A percentile compares a stretch with the other conserved stretches of the same genome.
phyloP scores from a whole-genome alignment of 2,113 vertebrate genomes.

The Rhipidura dahli region DNA sequence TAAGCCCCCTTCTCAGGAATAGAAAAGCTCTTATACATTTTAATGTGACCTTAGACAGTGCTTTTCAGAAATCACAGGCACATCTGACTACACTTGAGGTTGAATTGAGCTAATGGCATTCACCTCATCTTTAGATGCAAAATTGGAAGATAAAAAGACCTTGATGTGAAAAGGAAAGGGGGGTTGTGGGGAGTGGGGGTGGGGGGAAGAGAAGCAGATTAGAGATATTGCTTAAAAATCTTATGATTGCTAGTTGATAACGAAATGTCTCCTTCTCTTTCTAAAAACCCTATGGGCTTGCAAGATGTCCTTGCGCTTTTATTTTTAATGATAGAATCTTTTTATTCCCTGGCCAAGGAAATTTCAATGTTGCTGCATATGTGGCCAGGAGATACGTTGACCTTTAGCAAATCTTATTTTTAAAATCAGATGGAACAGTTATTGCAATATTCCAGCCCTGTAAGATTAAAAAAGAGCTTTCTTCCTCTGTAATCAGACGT shows the following conservation, averaged over 20 bases:
- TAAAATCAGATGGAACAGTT: slow-evolving; percentile 83
- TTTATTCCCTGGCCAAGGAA: slow-evolving; percentile 86
- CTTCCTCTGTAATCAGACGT: slow-evolving; percentile 75
- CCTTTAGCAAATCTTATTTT: slow-evolving; percentile 88
- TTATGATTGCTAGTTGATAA: slow-evolving; percentile 82
- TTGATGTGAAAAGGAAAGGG: slow-evolving; percentile 79
- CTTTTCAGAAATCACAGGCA: slow-evolving; percentile 82
- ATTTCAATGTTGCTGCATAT: slow-evolving; percentile 85
- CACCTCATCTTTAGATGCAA: slow-evolving; percentile 86
- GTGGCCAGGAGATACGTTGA: slow-evolving; percentile 85
- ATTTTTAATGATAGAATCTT: slow-evolving; percentile 91
- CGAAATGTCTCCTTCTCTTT: slow-evolving; percentile 80
- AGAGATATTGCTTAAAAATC: slow-evolving; percentile 84
- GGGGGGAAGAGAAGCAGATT: slow-evolving; percentile 74
- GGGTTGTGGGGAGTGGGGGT: slow-evolving; percentile 33
- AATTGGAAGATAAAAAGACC: slow-evolving; percentile 90
- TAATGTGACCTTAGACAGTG: slow-evolving; percentile 85
- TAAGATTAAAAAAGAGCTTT: slow-evolving; percentile 81
- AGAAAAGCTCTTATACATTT: slow-evolving; percentile 84
- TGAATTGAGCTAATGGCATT: slow-evolving; percentile 88
- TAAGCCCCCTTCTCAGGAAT: slow-evolving; percentile 78
- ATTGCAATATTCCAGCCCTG: slow-evolving; percentile 82
- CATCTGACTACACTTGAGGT: slow-evolving; percentile 86
- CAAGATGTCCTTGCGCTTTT: slow-evolving; percentile 76
- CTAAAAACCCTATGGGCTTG: slow-evolving; percentile 72